These are phyloP conservation scores for Porites divaricata DNA, from an alignment of 92 coral and sea anemone species.

Conservation along the genomic window DNA sequence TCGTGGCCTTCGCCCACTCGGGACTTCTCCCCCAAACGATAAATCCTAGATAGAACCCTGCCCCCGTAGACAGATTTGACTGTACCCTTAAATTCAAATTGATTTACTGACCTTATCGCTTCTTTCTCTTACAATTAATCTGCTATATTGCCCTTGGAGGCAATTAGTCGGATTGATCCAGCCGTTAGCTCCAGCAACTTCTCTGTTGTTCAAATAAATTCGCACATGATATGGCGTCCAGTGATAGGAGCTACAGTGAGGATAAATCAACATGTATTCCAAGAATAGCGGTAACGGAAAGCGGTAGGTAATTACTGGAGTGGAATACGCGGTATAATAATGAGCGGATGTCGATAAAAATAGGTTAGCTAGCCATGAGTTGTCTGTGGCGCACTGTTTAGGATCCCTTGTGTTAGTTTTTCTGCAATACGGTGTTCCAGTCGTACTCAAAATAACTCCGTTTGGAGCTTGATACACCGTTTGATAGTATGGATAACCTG, in stretches of 20 bases:
- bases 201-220: conserved; percentile 51
- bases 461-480: conserved; percentile 76
- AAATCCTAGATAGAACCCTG: too few species aligned
- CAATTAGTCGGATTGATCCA: conserved; percentile 81
- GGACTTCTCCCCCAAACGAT: too few species aligned
- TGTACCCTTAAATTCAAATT: neutral
- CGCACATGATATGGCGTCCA: conserved; percentile 66
- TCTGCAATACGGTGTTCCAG: conserved; percentile 77
- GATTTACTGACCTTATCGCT: conserved; percentile 76
- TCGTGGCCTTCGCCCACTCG: too few species aligned
- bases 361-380: conserved; percentile 61
- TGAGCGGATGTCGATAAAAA: conserved; percentile 36
- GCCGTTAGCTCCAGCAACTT: conserved; percentile 53
- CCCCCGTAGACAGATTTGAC: too few species aligned
- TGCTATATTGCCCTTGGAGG: conserved; percentile 79
- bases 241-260: conserved; percentile 61
- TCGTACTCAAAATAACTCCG: conserved; percentile 81
- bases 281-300: conserved; percentile 80
- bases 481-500: conserved; percentile 61
- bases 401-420: neutral
- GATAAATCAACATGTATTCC: conserved; percentile 84
- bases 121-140: conserved; percentile 55
- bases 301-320: conserved; percentile 74
- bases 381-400: conserved; percentile 34
- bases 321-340: conserved; percentile 64